phyloP scores from a whole-genome alignment of 2,113 vertebrate genomes.

The Bujurquina vittata region DNA sequence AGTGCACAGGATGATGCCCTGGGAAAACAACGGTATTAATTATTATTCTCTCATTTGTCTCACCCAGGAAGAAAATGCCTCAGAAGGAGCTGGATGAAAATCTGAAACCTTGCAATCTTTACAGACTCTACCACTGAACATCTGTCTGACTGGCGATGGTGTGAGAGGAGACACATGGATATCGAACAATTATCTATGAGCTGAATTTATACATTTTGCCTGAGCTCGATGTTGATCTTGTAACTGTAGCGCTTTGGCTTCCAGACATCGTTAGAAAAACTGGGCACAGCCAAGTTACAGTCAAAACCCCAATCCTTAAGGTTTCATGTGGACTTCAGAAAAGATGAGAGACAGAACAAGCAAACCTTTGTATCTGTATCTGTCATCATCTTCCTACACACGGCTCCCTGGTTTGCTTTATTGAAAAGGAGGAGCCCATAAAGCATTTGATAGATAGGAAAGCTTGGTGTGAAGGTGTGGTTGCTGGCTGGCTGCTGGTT shows the following conservation, averaged over 20 bases:
- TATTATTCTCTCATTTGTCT: constrained; percentile 35
- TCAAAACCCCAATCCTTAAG: constrained; percentile 32
- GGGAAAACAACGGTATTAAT: constrained; percentile 18
- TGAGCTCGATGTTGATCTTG: constrained; percentile 17
- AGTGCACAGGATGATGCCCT: background rate
- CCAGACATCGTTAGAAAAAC: constrained; percentile 25
- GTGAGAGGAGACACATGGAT: constrained; percentile 8
- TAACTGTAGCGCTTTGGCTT: constrained; percentile 35
- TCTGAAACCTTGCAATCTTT: background rate
- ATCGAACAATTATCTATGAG: constrained; percentile 5
- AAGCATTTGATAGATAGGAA: constrained; percentile 61
- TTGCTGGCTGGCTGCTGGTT: constrained; percentile 50
- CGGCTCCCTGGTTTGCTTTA: constrained; percentile 49
- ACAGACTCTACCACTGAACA: constrained; percentile 1
- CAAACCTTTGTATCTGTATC: constrained; percentile 45
- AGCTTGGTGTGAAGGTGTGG: constrained; percentile 58
- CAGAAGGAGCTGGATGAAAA: constrained; percentile 24
- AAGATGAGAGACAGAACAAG: constrained; percentile 52
- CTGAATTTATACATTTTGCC: background rate
- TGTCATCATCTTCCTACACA: constrained; percentile 47
- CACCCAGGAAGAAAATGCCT: constrained; percentile 47
- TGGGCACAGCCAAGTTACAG: constrained; percentile 14
- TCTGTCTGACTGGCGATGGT: constrained; percentile 5
- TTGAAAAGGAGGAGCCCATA: constrained; percentile 72
- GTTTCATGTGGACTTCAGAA: constrained; percentile 24